Percentiles rank a stretch among this genome's conserved stretches.
Evolutionary conservation across 2,113 vertebrate genomes (phyloP).

Genomic region (Tupaia tana): DNA sequence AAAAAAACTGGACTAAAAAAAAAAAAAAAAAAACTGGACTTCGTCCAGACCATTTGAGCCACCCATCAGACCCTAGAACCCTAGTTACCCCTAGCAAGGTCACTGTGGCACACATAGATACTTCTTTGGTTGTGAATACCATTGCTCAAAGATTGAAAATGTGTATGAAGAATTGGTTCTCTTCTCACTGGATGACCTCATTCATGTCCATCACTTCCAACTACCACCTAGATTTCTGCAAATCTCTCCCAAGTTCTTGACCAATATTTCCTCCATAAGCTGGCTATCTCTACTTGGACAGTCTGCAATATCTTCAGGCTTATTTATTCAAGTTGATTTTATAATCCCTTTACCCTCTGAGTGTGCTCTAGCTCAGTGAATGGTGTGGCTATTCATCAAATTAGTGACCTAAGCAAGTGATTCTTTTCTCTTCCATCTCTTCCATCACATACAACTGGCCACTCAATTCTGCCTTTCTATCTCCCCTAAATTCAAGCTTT

Average conservation of each 20-base stretch:
- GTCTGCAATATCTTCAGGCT: slow-evolving; percentile 29
- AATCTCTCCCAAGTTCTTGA: slow-evolving; percentile 21
- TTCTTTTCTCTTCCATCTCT: background rate
- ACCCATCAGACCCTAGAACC: background rate
- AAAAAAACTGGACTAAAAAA: background rate
- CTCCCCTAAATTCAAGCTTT: slow-evolving; percentile 3
- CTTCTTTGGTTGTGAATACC: slow-evolving; percentile 43
- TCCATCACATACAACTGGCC: background rate
- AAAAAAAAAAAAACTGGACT: slow-evolving; percentile 1
- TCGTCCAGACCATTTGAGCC: slow-evolving; percentile 18
- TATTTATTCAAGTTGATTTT: slow-evolving; percentile 50
- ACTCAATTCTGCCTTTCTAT: slow-evolving; percentile 26
- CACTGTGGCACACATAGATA: background rate
- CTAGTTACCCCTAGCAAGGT: background rate
- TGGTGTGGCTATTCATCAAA: background rate
- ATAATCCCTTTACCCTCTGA: slow-evolving; percentile 10
- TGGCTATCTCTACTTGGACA: background rate
- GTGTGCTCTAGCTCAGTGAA: background rate
- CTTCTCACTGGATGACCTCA: background rate
- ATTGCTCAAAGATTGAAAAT: slow-evolving; percentile 17
- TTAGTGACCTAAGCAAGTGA: slow-evolving; percentile 3
- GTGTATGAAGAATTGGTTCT: background rate
- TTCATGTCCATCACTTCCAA: slow-evolving; percentile 29
- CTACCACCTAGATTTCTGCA: background rate
- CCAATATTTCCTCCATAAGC: slow-evolving; percentile 49